Evolutionary conservation across 2,888 invertebrate genomes (phyloP).

Genomic region (Cosmia trapezina): DNA sequence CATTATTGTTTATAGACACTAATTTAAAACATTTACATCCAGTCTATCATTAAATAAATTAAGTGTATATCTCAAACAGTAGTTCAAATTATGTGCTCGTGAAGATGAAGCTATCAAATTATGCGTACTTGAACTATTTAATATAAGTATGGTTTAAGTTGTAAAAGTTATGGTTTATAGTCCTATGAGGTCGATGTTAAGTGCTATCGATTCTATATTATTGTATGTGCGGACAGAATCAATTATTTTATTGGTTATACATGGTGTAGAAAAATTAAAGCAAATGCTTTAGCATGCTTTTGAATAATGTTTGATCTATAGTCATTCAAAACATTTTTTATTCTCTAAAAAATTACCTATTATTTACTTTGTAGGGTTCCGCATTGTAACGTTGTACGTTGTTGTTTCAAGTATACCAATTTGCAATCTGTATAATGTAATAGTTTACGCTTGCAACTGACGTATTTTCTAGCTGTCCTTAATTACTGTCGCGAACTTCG

Average conservation of each 20-base stretch:
- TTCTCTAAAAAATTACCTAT: neutral
- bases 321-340: neutral
- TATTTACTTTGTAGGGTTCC: no score
- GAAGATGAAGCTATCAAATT: slow-evolving; percentile 35
- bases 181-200: slow-evolving; percentile 53
- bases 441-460: no score
- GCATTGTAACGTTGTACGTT: no score
- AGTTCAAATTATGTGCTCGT: slow-evolving; percentile 35
- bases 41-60: slow-evolving; percentile 24
- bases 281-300: neutral
- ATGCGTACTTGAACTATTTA: slow-evolving; percentile 49
- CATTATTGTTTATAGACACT: neutral
- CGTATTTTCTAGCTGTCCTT: no score
- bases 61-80: slow-evolving; percentile 43
- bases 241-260: slow-evolving; percentile 37
- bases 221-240: slow-evolving; percentile 42
- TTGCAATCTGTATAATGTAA: no score
- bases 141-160: slow-evolving; percentile 23
- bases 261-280: slow-evolving; percentile 19
- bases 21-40: slow-evolving; percentile 19
- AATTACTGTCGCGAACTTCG: no score
- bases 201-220: slow-evolving; percentile 36
- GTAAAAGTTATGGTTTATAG: slow-evolving; percentile 42
- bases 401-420: no score
- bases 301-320: neutral